Conservation (phyloP, 2,113 vertebrate genomes). For the Phaethon lepturus region DNA sequence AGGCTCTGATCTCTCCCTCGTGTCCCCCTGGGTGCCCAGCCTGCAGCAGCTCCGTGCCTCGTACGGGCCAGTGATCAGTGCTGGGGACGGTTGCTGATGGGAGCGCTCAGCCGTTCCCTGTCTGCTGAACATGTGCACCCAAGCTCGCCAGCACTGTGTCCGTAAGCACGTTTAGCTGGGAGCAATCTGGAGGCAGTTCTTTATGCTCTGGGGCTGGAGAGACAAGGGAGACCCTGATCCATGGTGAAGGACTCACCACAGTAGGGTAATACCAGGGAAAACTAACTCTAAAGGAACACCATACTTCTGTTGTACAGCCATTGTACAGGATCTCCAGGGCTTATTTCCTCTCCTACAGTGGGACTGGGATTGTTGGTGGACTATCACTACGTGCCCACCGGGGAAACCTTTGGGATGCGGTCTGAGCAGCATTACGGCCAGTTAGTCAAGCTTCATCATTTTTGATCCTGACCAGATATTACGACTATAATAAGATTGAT, state of each 20-base stretch:
- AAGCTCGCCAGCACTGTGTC: background rate
- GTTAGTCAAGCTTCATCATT: background rate
- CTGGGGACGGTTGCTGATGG: background rate
- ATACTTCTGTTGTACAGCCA: background rate
- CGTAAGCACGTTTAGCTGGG: background rate
- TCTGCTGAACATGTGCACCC: background rate
- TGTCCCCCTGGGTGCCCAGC: fast-evolving
- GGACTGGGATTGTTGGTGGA: background rate
- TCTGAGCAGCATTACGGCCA: background rate
- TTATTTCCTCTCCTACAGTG: background rate
- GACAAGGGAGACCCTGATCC: background rate
- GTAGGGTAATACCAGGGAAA: background rate
- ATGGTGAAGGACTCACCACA: background rate
- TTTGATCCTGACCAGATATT: background rate
- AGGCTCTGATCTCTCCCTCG: background rate
- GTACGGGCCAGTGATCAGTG: background rate
- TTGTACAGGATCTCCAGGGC: background rate
- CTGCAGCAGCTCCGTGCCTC: background rate
- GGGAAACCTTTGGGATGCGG: background rate
- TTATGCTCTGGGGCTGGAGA: background rate
- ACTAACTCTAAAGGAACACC: background rate
- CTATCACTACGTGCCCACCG: fast-evolving
- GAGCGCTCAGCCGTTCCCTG: background rate
- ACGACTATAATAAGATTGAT: constrained; percentile 17
- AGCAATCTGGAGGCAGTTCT: background rate